Evolutionary conservation across 2,797 vertebrate species (phyloP), one percentile per base, ranked within the genome.

Genomic region (Denticeps clupeoides): DNA sequence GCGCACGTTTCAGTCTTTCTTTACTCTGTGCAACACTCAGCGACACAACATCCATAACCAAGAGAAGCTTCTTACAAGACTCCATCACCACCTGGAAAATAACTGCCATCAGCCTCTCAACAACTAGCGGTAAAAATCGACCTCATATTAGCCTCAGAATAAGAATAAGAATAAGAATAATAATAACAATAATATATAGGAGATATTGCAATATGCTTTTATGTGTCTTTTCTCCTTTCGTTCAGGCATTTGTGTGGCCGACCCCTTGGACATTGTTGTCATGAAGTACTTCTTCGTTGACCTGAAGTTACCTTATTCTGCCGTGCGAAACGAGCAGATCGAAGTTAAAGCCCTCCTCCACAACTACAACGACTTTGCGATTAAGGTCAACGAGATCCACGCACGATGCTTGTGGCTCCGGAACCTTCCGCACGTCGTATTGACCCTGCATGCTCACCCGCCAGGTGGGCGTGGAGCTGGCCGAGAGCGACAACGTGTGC

Each of bases 331-430:
- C 0, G 90, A 93, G 53, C 88, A 93, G 54, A 73, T 93, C 53
- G 90, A 93, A 67, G 63, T 93, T 45, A 86, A 84, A 1, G 87
- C 86, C 0, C 38, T 93, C 41, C 82, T 93, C 25, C 88, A 89
- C 78, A 93, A 93, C 76, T 86, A 89, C 61, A 45, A 16, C 3
- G 35, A 26, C 0, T n/a, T n/a, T n/a, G n/a, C n/a, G n/a, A n/a
- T n/a, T n/a, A n/a, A n/a, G n/a, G n/a, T 19, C 19, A 19, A 19
- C 18, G 18, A 19, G 0, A 2, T 3, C 12, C 24, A 21, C 16
- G 12, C 3, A 12, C 12, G 1, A 7, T 12, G 10, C 9, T 5
- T 19, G 19, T 19, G 2, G 18, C 18, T 2, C 19, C 18, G 19
- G 19, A 2, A 2, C 19, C 19, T 19, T 19, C 18, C 18, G 19